Evolutionary conservation across 2,113 vertebrate species (phyloP), one percentile per base, ranked within the genome.

Genomic region (Phylloscopus trochiloides): DNA sequence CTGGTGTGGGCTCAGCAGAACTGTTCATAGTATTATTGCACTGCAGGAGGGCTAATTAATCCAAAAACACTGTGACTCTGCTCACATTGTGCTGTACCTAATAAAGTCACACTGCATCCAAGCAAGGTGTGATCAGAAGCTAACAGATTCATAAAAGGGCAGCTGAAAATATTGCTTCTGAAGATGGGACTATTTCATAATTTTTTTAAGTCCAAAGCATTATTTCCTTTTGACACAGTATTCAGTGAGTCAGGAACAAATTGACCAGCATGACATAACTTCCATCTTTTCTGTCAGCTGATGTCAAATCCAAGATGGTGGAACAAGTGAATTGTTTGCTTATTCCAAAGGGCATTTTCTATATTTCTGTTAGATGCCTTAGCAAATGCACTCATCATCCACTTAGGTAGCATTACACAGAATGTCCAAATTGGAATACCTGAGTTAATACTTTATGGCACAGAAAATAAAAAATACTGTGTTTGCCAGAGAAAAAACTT

Each of bases 401-500:
- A 26, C 20, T 82, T 82, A 14, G 7, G 10, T 61, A 68, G 86
- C 65, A 34, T 75, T 58, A 42, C n/a, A 45, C 7, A 22, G 36
- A 61, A 40, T 54, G 29, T 52, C 51, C 62, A 54, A 14, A 58
- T 28, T 73, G 26, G 38, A 79, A 38, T 92, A 78, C 34, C 13
- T 63, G 38, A 78, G 50, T 66, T 79, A 29, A 57, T 90, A n/a
- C 83, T 82, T 78, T 79, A 42, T 75, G 43, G 25, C n/a, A 55
- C 19, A 71, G 28, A 81, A 87, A 89, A 38, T 52, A 21, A 22
- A 55, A 79, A 88, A 31, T 62, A 20, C 4, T 28, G 9, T 43
- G 16, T 86, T 87, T 72, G 22, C 17, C 76, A 92, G 91, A 92
- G 85, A 92, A 95, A 94, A 91, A 91, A 94, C 90, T 82, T 87